Conservation (phyloP, 2,113 vertebrate genomes). For the Grammomys surdaster region DNA sequence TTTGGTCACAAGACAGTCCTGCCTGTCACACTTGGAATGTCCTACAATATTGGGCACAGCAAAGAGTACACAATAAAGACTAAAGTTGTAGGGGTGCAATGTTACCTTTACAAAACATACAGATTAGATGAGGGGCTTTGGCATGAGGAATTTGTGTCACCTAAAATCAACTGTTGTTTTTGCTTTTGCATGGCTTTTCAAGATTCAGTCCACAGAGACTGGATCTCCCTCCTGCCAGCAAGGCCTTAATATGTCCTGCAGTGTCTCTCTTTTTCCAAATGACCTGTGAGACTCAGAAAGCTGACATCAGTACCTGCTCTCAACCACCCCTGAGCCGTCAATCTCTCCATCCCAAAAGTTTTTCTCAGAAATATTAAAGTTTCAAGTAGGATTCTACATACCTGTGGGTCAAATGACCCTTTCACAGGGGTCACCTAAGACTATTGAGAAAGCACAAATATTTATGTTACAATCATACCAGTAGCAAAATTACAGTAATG, state of each 20-base stretch:
- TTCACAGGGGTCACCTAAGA: neutral
- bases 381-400: neutral
- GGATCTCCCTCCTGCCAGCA: neutral
- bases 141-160: neutral
- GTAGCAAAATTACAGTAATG: neutral
- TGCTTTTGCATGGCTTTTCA: neutral
- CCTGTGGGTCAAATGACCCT: neutral
- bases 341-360: neutral
- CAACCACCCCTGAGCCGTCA: neutral
- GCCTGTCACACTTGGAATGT: neutral
- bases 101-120: neutral
- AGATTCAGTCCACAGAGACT: neutral
- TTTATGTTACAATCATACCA: neutral
- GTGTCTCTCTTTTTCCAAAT: neutral
- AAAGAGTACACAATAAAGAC: neutral
- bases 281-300: neutral
- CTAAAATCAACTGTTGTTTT: neutral
- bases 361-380: conserved; percentile 34
- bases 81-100: neutral
- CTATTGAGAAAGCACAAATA: neutral
- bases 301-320: neutral
- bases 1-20: neutral
- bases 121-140: neutral
- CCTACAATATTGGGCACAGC: neutral
- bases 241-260: neutral